phyloP scores from a whole-genome alignment of 2,113 vertebrate species.

The Carollia perspicillata region DNA sequence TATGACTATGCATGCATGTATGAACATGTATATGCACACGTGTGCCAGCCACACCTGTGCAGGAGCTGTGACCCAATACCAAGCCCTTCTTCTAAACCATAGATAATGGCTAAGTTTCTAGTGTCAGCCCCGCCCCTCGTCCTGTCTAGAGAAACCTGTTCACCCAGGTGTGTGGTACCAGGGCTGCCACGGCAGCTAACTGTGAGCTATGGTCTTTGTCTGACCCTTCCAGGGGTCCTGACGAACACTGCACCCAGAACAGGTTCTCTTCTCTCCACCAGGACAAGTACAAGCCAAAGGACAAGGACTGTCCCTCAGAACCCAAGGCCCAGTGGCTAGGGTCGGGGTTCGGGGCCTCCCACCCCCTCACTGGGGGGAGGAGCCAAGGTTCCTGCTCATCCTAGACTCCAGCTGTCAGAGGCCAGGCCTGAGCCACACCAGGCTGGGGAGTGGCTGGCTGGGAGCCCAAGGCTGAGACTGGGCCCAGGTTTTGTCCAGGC shows the following conservation, averaged over 20 bases:
- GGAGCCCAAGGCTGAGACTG: neutral
- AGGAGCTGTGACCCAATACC: accelerated
- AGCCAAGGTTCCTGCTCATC: neutral
- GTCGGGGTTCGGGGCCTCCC: neutral
- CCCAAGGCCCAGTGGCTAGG: neutral
- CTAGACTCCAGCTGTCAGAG: neutral
- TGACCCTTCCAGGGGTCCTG: neutral
- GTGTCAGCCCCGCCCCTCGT: neutral
- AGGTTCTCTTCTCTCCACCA: neutral
- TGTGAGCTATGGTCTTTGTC: neutral
- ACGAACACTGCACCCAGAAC: neutral
- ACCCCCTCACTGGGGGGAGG: neutral
- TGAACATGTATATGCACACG: accelerated
- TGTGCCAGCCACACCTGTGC: neutral
- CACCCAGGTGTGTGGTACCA: neutral
- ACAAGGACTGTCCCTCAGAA: neutral
- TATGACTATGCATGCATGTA: too few species aligned
- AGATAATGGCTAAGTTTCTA: neutral
- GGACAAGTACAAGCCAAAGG: neutral
- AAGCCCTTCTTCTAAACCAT: neutral
- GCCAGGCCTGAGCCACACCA: neutral
- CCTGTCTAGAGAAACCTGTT: constrained; percentile 51
- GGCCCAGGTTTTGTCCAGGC: neutral
- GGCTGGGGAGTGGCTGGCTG: neutral
- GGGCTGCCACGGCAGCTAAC: neutral